These are phyloP conservation scores for Tigriopus japonicus DNA, from an alignment of 1,140 invertebrate genomes.

Conservation along the genomic window DNA sequence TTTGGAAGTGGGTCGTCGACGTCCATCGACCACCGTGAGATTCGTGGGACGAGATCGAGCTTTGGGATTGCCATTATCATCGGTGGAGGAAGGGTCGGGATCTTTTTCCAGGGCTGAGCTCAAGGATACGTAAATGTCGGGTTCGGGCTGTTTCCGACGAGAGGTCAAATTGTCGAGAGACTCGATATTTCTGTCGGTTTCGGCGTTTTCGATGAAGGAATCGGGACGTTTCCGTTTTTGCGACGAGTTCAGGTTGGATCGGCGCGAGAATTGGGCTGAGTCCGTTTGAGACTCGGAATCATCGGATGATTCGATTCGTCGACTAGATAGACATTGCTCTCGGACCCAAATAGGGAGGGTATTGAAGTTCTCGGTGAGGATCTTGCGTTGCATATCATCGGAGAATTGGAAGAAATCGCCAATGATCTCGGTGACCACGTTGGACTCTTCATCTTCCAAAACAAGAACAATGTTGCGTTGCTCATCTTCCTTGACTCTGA, in stretches of 20 bases:
- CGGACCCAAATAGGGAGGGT: background rate
- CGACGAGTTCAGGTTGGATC: background rate
- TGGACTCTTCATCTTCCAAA: background rate
- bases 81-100: too few relatives aligned
- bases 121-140: too few relatives aligned
- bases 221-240: too few relatives aligned
- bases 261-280: background rate
- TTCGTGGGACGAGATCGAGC: too few relatives aligned
- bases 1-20: too few relatives aligned
- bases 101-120: too few relatives aligned
- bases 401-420: background rate
- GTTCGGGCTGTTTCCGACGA: too few relatives aligned
- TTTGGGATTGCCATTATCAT: too few relatives aligned
- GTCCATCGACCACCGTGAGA: too few relatives aligned
- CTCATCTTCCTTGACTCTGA: background rate
- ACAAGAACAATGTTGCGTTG: background rate
- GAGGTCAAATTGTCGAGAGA: too few relatives aligned
- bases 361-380: background rate
- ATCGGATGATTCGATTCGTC: background rate
- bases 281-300: background rate
- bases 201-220: too few relatives aligned
- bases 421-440: background rate
- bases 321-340: background rate
- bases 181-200: too few relatives aligned
- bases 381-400: background rate